Evolutionary conservation across 2,888 invertebrate species (phyloP), one percentile per base, ranked within the genome.

Genomic region (Sesia bembeciformis): DNA sequence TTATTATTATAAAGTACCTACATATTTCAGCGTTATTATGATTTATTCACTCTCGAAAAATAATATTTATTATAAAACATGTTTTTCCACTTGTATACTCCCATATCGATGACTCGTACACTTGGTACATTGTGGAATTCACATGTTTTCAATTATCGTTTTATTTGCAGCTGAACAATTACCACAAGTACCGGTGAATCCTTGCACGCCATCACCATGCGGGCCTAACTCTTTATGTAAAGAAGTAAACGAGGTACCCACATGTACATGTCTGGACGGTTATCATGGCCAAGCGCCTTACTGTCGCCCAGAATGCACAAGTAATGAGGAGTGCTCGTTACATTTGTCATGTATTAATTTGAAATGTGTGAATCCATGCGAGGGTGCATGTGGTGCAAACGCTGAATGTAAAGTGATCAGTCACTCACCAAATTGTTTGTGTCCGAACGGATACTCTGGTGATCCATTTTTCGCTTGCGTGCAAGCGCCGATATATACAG

Each of bases 131-230:
- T 40, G 23, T 49, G 3, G 8, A 39, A 39, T 6, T n/a, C 39
- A 4, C 39, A 49, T 50, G 40, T 55, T 41, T 51, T 49, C 3
- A 49, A 51, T 52, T 49, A 42, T 53, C 38, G 55, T 54, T 54
- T 55, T 7, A n/a, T 46, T 52, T 78, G 5, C 69, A 92, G 91
- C 90, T 61, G 90, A 91, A 70, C 84, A 81, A 55, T 68, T 84
- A 58, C 81, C 88, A 56, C 8, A 7, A 7, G 77, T 87, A 53
- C 81, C 85, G 40, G 76, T 88, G 56, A 92, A 94, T 67, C 94
- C 94, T 3, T 96, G 96, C 67, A 90, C 90, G 55, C 94, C 95
- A 52, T 93, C 94, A 50, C 96, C 95, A 3, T 96, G 96, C 72
- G 96, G 96, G 6, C 93, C 94, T 0, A 93, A 94, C 70, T 91